phyloP scores from a whole-genome alignment of 2,113 vertebrate species.

The Orycteropus afer region DNA sequence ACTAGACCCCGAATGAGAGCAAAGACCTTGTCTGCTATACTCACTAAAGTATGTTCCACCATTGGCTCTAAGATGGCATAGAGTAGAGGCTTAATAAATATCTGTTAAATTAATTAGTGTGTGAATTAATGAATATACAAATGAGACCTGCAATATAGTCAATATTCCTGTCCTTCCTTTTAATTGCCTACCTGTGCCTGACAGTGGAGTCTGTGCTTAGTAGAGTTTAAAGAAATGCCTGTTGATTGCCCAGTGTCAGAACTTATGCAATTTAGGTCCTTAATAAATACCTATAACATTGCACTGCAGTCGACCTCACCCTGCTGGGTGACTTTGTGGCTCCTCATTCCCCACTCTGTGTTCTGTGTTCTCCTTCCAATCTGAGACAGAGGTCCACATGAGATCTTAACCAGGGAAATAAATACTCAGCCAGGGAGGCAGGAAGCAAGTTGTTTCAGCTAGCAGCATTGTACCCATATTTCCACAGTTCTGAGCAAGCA shows the following conservation, averaged over 20 bases:
- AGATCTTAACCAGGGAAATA: background rate
- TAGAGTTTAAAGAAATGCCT: background rate
- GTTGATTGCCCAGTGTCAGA: background rate
- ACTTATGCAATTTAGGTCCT: background rate
- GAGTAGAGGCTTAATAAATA: background rate
- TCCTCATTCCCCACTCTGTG: background rate
- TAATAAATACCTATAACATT: background rate
- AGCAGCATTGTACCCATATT: background rate
- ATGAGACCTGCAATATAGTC: too few species aligned
- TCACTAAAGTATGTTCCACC: background rate
- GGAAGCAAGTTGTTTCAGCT: background rate
- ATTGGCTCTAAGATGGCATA: background rate
- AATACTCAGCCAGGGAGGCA: background rate
- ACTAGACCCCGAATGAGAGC: background rate
- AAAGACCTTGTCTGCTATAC: background rate
- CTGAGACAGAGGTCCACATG: background rate
- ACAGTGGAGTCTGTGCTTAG: background rate
- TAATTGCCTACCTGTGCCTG: background rate
- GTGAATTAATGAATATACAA: background rate
- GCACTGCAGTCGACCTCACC: background rate
- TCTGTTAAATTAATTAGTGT: background rate
- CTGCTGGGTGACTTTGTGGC: background rate
- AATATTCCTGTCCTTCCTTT: background rate
- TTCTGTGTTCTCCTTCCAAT: background rate
- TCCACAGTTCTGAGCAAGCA: slow-evolving; percentile 42